Evolutionary conservation across 2,797 vertebrate genomes (phyloP).

Genomic region (Molossus alvarezi): DNA sequence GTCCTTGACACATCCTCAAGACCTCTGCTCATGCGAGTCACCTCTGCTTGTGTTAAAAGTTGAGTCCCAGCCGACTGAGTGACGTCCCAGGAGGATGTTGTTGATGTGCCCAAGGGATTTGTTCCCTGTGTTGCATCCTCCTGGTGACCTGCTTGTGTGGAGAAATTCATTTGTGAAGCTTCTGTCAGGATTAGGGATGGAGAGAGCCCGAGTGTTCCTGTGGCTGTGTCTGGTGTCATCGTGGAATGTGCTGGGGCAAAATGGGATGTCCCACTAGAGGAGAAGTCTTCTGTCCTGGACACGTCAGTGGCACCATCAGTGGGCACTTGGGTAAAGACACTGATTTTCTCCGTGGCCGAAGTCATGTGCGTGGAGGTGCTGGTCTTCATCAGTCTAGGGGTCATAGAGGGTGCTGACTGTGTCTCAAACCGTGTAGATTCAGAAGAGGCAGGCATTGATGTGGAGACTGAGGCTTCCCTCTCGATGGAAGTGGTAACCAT

Average conservation of each 20-base stretch:
- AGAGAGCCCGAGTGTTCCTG: rapidly evolving
- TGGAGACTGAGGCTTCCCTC: neutral
- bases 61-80: neutral
- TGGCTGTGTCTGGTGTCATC: rapidly evolving
- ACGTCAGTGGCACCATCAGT: neutral
- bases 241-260: rapidly evolving
- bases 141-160: too few relatives aligned
- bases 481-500: neutral
- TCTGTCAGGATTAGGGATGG: rapidly evolving
- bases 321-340: neutral
- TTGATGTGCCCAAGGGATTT: neutral
- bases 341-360: too few relatives aligned
- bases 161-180: neutral
- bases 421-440: neutral
- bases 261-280: neutral
- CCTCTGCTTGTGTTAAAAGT: neutral
- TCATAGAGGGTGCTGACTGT: neutral
- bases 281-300: neutral
- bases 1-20: rapidly evolving
- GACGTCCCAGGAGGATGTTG: rapidly evolving
- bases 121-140: rapidly evolving
- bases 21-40: neutral
- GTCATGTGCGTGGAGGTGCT: neutral
- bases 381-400: neutral
- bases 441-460: neutral